Evolutionary conservation across 2,113 vertebrate genomes (phyloP).

Genomic region (Sander vitreus): DNA sequence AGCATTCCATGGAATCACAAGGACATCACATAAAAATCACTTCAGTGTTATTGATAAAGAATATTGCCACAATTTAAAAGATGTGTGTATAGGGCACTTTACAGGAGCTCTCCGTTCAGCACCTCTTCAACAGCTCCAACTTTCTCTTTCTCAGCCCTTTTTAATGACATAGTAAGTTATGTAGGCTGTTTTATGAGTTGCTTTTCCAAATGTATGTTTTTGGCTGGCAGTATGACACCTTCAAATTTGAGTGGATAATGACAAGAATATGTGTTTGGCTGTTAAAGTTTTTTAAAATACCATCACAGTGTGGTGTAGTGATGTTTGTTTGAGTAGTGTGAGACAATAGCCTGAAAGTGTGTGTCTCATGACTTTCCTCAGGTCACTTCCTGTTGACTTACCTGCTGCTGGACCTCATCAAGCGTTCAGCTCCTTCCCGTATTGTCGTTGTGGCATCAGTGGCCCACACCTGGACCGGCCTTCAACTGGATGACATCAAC

Average conservation of each 20-base stretch:
- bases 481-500: constrained; percentile 85
- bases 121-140: not conserved
- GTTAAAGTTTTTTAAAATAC: not conserved
- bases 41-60: not conserved
- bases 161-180: not conserved
- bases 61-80: not conserved
- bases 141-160: not conserved
- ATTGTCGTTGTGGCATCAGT: constrained; percentile 83
- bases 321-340: not conserved
- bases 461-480: constrained; percentile 84
- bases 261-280: not conserved
- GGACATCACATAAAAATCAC: not conserved
- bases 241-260: not conserved
- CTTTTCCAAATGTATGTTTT: not conserved
- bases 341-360: not conserved
- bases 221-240: not conserved
- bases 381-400: constrained; percentile 86
- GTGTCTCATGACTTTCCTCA: constrained; percentile 44
- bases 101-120: not conserved
- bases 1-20: not conserved
- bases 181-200: not conserved
- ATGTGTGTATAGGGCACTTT: not conserved
- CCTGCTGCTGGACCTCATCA: constrained; percentile 84
- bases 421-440: constrained; percentile 80
- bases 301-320: not conserved